Base-by-base conservation (phyloP, 2,113 vertebrate genomes). In the Theristicus caerulescens region DNA sequence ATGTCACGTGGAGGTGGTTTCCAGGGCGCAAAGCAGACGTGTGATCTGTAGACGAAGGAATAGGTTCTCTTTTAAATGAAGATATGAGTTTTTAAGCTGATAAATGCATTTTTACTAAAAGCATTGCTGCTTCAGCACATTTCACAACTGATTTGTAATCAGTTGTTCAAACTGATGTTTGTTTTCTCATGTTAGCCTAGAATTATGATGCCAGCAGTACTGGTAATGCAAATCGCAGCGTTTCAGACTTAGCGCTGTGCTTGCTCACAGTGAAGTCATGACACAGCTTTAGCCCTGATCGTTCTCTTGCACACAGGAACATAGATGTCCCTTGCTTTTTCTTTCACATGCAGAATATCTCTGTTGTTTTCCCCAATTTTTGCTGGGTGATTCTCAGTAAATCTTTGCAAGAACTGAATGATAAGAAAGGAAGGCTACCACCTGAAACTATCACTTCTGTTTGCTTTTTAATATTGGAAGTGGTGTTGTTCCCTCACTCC, bases 391-490 rank as follows among this genome's bases (percentile, higher is more conserved):
- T 70, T 88, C 86, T 58, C 46, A 72, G 64, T 65, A 83, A 92
- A 77, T 66, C 62, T 82, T 59, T 27, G 24, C 36, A 74, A 70
- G 77, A 77, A 24, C 11, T 27, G 24, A 40, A 5, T 3, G 4
- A 9, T 34, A 10, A 11, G 16, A 76, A 93, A 15, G 16, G 31
- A 71, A 51, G 36, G 25, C 65, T 76, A 22, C 31, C 15, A 13
- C 27, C 34, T 2, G 0, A 61, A 90, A 20, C 5, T 7, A 5
- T 76, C 6, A 0, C 62, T 88, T 87, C 27, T 2, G 0, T 72
- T 91, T 82, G 47, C 55, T 42, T 61, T 78, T 69, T 66, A 65
- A 36, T 64, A 16, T 16, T 34, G 19, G 24, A 70, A 76, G 34
- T 1, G 2, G 15, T 65, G 31, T 38, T 85, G 47, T 27, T 59